phyloP scores from a whole-genome alignment of 2,797 vertebrate species.

The Buceros bicornis region DNA sequence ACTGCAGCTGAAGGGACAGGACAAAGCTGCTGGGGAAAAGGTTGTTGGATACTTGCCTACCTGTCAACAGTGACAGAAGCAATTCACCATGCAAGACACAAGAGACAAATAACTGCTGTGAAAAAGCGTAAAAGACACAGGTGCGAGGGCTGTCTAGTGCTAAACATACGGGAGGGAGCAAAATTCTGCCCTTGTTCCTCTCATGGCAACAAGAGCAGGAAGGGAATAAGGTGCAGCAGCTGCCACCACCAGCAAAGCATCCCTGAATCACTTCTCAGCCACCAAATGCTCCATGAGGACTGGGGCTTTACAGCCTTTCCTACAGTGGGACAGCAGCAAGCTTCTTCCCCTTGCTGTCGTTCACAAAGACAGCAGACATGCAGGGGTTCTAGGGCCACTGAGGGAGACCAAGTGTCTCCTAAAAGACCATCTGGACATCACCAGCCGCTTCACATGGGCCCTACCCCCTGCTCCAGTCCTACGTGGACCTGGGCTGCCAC shows the following conservation, averaged over 20 bases:
- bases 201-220: not conserved
- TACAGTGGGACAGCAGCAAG: not conserved
- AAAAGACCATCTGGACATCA: not conserved
- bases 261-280: not conserved
- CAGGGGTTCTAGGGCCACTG: not conserved
- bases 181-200: not conserved
- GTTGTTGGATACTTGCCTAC: not conserved
- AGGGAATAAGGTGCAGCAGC: not conserved
- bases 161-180: not conserved
- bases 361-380: not conserved
- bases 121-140: not conserved
- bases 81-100: not conserved
- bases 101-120: not conserved
- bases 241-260: not conserved
- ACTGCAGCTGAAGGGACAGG: not conserved
- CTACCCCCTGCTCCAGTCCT: no score
- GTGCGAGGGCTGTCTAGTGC: accelerated
- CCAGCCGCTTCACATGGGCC: accelerated
- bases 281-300: not conserved
- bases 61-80: not conserved
- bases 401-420: accelerated
- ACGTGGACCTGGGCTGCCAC: accelerated
- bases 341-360: accelerated
- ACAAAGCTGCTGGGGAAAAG: not conserved
- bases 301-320: not conserved